phyloP scores from a whole-genome alignment of 2,113 vertebrate genomes.

The Genyomyrus donnyi region DNA sequence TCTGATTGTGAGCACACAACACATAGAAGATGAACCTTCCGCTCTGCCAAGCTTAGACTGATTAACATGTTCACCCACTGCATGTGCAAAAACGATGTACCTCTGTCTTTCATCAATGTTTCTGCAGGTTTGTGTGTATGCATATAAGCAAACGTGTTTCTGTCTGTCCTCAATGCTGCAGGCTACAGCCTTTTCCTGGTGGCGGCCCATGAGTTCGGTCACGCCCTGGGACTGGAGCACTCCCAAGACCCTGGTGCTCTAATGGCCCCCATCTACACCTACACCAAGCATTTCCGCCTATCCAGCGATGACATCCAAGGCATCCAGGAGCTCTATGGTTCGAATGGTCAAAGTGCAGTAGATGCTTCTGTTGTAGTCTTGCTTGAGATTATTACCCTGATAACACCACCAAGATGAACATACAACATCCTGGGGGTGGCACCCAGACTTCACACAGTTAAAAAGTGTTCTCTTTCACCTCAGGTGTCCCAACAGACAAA shows the following conservation, averaged over 20 bases:
- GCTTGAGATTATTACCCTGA: not conserved
- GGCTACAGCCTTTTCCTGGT: conserved; percentile 97
- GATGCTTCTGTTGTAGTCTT: not conserved
- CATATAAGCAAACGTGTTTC: not conserved
- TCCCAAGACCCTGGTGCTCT: conserved; percentile 89
- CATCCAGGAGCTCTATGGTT: conserved; percentile 95
- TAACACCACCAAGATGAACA: not conserved
- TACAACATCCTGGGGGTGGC: not conserved
- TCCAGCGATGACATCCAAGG: conserved; percentile 86
- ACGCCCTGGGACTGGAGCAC: conserved; percentile 91
- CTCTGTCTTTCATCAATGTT: not conserved
- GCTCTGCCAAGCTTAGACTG: not conserved
- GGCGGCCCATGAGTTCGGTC: conserved; percentile 95
- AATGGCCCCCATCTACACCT: conserved; percentile 96
- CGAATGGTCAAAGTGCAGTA: not conserved
- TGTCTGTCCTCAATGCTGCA: conserved; percentile 38
- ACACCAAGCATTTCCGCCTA: conserved; percentile 84
- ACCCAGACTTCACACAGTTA: not conserved
- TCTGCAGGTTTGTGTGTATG: not conserved
- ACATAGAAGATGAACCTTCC: not conserved
- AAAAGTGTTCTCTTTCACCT: not conserved
- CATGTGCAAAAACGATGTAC: not conserved
- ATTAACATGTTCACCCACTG: not conserved
- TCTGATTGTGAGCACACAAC: not conserved
- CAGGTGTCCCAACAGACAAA: conserved; percentile 69